These are phyloP conservation scores for Syrrhaptes paradoxus DNA, from an alignment of 2,113 vertebrate genomes.

Conservation along the genomic window DNA sequence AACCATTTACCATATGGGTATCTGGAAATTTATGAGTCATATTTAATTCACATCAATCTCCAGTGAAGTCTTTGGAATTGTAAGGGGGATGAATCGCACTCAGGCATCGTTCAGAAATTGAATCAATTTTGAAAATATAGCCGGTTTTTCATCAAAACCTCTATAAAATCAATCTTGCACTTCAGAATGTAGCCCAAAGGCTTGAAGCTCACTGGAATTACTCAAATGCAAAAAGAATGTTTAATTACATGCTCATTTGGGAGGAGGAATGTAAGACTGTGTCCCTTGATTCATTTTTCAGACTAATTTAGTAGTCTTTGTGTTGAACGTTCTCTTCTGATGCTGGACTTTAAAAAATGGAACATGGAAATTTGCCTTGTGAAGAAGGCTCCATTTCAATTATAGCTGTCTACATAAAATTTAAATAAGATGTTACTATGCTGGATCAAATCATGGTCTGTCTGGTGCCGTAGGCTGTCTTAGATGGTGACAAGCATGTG, in stretches of 20 bases:
- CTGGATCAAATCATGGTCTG: neutral
- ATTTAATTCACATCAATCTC: conserved; percentile 16
- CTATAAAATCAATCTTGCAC: conserved; percentile 33
- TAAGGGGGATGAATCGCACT: neutral
- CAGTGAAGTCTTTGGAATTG: neutral
- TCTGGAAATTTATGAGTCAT: neutral
- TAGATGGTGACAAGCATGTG: neutral
- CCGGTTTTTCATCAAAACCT: conserved; percentile 5
- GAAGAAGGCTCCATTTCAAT: neutral
- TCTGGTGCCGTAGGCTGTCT: neutral
- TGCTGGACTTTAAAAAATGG: neutral
- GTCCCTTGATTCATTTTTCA: conserved; percentile 23
- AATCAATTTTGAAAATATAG: neutral
- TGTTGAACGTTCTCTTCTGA: conserved; percentile 15
- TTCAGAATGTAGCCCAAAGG: conserved; percentile 33
- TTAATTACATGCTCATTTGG: conserved; percentile 55
- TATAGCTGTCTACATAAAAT: neutral
- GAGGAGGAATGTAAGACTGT: neutral
- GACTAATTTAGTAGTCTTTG: conserved; percentile 1
- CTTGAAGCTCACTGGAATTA: neutral
- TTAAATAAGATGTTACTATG: neutral
- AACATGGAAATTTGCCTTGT: neutral
- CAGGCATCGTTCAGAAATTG: neutral
- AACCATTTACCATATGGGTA: neutral
- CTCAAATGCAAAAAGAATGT: conserved; percentile 49